phyloP scores from a whole-genome alignment of 2,797 vertebrate species.

The Urophycis tenuis region DNA sequence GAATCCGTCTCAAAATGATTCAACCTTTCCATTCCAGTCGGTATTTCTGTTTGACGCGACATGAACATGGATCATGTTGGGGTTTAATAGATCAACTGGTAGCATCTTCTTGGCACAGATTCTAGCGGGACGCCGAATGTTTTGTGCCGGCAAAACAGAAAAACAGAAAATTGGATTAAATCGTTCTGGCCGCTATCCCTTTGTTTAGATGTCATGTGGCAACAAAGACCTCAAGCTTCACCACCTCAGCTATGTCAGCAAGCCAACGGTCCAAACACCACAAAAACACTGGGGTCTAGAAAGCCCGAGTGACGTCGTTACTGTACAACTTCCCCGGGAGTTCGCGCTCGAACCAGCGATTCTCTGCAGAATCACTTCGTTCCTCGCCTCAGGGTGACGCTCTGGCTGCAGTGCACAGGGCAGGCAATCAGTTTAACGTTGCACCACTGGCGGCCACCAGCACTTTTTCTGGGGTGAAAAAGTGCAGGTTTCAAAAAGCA shows the following conservation, averaged over 20 bases:
- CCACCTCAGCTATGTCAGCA: background rate
- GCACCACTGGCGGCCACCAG: background rate
- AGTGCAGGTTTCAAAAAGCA: background rate
- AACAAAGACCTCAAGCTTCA: background rate
- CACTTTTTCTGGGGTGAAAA: conserved; percentile 6
- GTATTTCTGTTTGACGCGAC: background rate
- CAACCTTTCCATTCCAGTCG: background rate
- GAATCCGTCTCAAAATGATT: background rate
- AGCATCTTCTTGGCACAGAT: background rate
- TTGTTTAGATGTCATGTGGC: background rate
- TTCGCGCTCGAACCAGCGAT: background rate
- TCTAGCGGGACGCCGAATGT: background rate
- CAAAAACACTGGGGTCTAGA: background rate
- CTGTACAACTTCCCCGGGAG: background rate
- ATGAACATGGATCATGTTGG: background rate
- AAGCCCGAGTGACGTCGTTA: background rate
- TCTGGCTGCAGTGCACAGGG: background rate
- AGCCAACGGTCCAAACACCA: background rate
- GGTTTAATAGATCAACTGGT: no score
- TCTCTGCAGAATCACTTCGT: background rate
- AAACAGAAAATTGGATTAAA: no score
- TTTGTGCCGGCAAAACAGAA: background rate
- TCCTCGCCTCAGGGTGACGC: background rate
- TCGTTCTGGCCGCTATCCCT: no score
- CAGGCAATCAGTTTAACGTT: background rate